Base-by-base conservation (phyloP, 1,140 invertebrate genomes). In the Drosophila ogumai region DNA sequence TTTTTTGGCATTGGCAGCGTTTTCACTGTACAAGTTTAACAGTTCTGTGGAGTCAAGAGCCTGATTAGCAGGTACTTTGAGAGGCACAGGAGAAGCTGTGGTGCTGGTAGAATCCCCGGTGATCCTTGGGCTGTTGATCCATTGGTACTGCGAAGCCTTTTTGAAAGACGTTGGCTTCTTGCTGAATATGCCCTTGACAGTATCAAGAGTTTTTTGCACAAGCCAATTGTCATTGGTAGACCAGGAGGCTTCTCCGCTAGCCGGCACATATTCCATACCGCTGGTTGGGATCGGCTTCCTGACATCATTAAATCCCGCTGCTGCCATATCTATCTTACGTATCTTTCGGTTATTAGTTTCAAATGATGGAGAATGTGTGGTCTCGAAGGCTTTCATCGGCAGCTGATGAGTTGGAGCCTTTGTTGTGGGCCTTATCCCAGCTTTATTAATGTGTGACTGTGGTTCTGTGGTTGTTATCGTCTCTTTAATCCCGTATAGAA, bases 281-380 rank as follows among this genome's bases (percentile, higher is more conserved):
- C 22, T 65, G n/a, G 41, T 36, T 28, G 13, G 19, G 9, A 17
- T 69, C 17, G 61, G 28, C 10, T 9, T 7, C 1, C 25, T 40
- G 0, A 41, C 47, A 5, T 34, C 41, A 0, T 19, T 12, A 7
- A 61, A 60, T 25, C 22, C 52, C 7, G 34, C 61, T 9, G 17
- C 22, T 15, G 22, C 19, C 4, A 43, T 12, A 15, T 80, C 80
- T 17, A 74, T 87, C 55, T 88, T 87, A 6, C 84, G 84, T 43
- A 88, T 84, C 22, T 87, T 87, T 31, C 84, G 80, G 50, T 72
- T 88, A 28, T 82, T 84, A 15, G 50, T 25, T 54, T 88, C 80
- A 6, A 79, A 28, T 7, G 66, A 54, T 4, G 65, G 75, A 2
- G 52, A 44, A 3, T 38, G 52, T 15, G 71, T 57, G 13, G 61